A percentile compares a stretch with the other conserved stretches of the same genome.
Evolutionary conservation across 2,888 invertebrate species (phyloP).

Genomic region (Alviniconcha strummeri): DNA sequence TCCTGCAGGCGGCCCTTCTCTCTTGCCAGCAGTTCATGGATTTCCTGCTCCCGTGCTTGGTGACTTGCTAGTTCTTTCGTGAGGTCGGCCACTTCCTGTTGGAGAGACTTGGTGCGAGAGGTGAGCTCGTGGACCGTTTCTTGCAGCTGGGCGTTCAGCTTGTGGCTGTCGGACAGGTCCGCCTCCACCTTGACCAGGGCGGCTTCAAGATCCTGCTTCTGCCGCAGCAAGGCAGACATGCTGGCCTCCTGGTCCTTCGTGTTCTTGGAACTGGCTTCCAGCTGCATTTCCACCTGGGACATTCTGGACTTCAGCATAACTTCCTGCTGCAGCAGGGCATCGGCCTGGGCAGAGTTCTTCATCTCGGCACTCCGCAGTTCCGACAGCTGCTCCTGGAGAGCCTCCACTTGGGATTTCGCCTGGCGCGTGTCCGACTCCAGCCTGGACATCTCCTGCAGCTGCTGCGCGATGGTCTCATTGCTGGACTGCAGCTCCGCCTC

Average conservation of each 20-base stretch:
- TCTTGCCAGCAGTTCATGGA: conserved; percentile 27
- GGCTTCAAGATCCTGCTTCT: conserved; percentile 48
- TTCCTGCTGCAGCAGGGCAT: conserved; percentile 15
- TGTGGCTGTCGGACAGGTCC: conserved; percentile 13
- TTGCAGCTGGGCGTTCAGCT: conserved; percentile 26
- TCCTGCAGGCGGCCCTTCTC: conserved; percentile 33
- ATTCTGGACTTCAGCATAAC: conserved; percentile 27
- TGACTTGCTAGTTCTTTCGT: background rate
- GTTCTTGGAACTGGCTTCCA: conserved; percentile 5
- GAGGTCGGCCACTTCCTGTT: conserved; percentile 10
- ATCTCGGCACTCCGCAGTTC: conserved; percentile 29
- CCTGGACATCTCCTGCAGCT: conserved; percentile 24
- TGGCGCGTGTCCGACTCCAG: conserved; percentile 32
- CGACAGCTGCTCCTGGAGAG: conserved; percentile 27
- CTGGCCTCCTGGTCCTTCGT: conserved; percentile 15
- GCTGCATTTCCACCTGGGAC: conserved; percentile 21
- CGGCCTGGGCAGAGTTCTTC: conserved; percentile 6
- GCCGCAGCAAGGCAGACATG: conserved; percentile 27
- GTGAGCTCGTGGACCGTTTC: conserved; percentile 12
- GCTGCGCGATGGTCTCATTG: conserved; percentile 12
- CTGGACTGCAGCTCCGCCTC: conserved; percentile 24
- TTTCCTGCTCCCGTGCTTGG: background rate
- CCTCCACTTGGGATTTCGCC: conserved; percentile 22
- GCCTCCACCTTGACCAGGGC: conserved; percentile 37
- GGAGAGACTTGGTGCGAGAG: conserved; percentile 19